A percentile compares a stretch with the other conserved stretches of the same genome.
These are phyloP conservation scores for Phortica magna DNA, from an alignment of 2,888 invertebrate genomes.

Conservation along the genomic window DNA sequence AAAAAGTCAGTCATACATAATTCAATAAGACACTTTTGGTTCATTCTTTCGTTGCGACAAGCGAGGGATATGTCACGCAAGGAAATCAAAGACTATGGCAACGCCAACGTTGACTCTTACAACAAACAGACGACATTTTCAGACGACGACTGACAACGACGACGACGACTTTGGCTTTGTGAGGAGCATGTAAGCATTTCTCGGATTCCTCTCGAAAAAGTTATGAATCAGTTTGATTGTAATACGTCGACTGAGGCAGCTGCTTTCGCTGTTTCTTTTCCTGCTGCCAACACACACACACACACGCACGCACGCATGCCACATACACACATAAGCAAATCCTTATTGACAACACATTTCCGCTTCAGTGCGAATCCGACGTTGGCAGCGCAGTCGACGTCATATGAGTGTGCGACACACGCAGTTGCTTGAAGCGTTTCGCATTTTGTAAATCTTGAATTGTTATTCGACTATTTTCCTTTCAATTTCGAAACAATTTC, in stretches of 20 bases:
- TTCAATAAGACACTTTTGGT: slow-evolving; percentile 27
- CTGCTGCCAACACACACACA: background rate
- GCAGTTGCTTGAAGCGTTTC: slow-evolving; percentile 16
- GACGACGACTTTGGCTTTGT: slow-evolving; percentile 9
- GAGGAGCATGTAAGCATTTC: background rate
- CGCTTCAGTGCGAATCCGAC: slow-evolving; percentile 14
- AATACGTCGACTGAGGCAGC: background rate
- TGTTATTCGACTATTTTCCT: slow-evolving; percentile 18
- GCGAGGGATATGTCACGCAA: slow-evolving; percentile 67
- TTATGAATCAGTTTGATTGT: background rate
- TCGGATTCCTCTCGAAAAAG: background rate
- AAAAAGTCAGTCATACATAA: slow-evolving; percentile 29
- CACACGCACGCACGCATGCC: background rate
- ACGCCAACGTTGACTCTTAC: background rate
- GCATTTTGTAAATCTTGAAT: slow-evolving; percentile 12
- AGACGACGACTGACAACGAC: background rate
- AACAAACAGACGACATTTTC: background rate
- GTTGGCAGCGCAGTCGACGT: background rate
- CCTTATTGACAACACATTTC: slow-evolving; percentile 29
- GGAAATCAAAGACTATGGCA: slow-evolving; percentile 59
- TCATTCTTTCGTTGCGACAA: slow-evolving; percentile 25
- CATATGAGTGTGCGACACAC: background rate
- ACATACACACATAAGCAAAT: slow-evolving; percentile 25
- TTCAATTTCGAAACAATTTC: slow-evolving; percentile 14
- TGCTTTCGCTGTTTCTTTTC: background rate